Conservation (phyloP, 2,888 invertebrate genomes). For the Gerris lacustris region DNA sequence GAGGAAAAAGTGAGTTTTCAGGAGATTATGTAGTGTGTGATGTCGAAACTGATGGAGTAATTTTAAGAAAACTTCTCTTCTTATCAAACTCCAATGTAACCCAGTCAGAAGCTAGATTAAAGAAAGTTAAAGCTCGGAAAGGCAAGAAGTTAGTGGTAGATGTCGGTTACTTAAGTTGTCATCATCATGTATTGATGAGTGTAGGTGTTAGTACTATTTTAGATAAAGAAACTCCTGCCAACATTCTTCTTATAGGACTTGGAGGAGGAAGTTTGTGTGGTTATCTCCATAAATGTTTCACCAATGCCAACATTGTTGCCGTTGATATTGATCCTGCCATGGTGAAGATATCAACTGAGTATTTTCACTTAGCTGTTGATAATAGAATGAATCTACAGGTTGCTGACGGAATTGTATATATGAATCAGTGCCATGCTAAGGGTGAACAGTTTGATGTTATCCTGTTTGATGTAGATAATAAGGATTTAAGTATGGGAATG, state of each 20-base stretch:
- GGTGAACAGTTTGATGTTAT: conserved; percentile 55
- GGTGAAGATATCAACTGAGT: conserved; percentile 64
- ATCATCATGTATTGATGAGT: conserved; percentile 75
- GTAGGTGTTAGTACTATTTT: conserved; percentile 46
- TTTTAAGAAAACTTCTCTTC: conserved; percentile 72
- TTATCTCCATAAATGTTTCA: conserved; percentile 64
- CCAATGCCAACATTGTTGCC: conserved; percentile 52
- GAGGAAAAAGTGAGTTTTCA: conserved; percentile 64
- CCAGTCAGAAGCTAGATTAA: conserved; percentile 77
- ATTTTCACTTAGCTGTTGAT: conserved; percentile 64
- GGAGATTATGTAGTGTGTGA: conserved; percentile 85
- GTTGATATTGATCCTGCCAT: conserved; percentile 85
- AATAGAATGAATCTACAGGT: conserved; percentile 56
- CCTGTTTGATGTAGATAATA: conserved; percentile 87
- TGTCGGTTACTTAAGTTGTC: conserved; percentile 62
- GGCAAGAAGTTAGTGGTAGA: conserved; percentile 53
- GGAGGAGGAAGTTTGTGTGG: conserved; percentile 86
- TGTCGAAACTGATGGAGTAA: conserved; percentile 52
- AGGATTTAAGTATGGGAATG: conserved; percentile 70
- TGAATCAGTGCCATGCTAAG: conserved; percentile 44
- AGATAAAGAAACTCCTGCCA: conserved; percentile 15
- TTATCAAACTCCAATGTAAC: conserved; percentile 70
- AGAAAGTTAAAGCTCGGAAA: conserved; percentile 45
- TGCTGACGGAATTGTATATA: conserved; percentile 65
- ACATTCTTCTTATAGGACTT: conserved; percentile 46